Evolutionary conservation across 1,140 invertebrate species (phyloP).

Genomic region (Philotrypesis tridentata): DNA sequence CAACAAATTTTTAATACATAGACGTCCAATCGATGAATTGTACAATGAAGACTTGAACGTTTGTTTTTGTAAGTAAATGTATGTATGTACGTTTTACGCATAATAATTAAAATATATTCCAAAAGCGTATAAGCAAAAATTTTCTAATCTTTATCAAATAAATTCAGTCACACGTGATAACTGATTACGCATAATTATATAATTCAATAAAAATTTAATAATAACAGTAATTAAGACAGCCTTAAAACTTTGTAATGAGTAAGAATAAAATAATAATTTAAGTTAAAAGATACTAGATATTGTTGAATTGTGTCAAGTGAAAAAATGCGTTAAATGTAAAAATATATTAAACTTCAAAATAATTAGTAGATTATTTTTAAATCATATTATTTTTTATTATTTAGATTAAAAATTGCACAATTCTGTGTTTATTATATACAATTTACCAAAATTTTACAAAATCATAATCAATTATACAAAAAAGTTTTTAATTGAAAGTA

Average conservation of each 20-base stretch:
- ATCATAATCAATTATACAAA: background rate
- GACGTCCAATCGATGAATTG: conserved; percentile 12
- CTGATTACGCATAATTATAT: background rate
- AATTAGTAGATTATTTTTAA: no score
- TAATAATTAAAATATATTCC: background rate
- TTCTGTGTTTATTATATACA: no score
- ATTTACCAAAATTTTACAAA: background rate
- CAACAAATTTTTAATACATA: background rate
- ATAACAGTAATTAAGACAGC: background rate
- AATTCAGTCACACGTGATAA: background rate
- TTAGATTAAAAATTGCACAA: no score
- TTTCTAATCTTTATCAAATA: background rate
- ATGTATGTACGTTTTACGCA: no score
- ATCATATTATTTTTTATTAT: no score
- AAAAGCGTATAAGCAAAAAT: background rate
- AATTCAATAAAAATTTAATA: no score
- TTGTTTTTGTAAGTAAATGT: background rate
- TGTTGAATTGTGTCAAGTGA: background rate
- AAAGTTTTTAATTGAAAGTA: conserved; percentile 14
- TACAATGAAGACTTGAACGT: conserved; percentile 13
- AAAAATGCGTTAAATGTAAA: background rate
- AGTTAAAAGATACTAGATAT: background rate
- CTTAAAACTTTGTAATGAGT: background rate
- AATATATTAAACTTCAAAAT: background rate
- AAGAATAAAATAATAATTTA: background rate